Evolutionary conservation across 2,113 vertebrate species (phyloP).

Genomic region (Colaptes auratus): DNA sequence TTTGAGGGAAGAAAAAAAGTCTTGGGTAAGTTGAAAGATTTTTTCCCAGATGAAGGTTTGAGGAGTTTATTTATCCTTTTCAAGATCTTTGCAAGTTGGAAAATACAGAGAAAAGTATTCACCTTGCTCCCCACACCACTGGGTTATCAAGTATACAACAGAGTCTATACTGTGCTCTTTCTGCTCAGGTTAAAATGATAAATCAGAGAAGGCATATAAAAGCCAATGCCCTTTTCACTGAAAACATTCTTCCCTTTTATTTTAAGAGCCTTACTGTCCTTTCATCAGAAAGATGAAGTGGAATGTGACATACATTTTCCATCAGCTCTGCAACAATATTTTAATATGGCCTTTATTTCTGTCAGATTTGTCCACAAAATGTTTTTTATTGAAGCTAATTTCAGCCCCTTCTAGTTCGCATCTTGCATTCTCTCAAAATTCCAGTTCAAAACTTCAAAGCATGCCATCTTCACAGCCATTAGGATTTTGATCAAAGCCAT

Average conservation of each 20-base stretch:
- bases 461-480: conserved; percentile 5
- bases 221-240: neutral
- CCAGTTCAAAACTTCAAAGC: conserved; percentile 40
- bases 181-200: neutral
- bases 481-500: conserved; percentile 65
- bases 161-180: neutral
- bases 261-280: neutral
- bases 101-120: neutral
- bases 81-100: neutral
- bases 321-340: neutral
- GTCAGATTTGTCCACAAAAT: neutral
- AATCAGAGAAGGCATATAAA: neutral
- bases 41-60: neutral
- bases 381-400: conserved; percentile 19
- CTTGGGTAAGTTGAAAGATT: neutral
- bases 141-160: neutral
- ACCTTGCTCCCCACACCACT: fast-evolving
- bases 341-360: neutral
- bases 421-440: conserved; percentile 20
- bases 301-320: neutral
- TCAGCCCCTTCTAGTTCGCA: neutral
- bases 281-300: neutral
- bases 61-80: neutral
- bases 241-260: neutral
- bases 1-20: neutral